A percentile compares a stretch with the other conserved stretches of the same genome.
Evolutionary conservation across 1,140 invertebrate genomes (phyloP).

Genomic region (Gryon sp.): DNA sequence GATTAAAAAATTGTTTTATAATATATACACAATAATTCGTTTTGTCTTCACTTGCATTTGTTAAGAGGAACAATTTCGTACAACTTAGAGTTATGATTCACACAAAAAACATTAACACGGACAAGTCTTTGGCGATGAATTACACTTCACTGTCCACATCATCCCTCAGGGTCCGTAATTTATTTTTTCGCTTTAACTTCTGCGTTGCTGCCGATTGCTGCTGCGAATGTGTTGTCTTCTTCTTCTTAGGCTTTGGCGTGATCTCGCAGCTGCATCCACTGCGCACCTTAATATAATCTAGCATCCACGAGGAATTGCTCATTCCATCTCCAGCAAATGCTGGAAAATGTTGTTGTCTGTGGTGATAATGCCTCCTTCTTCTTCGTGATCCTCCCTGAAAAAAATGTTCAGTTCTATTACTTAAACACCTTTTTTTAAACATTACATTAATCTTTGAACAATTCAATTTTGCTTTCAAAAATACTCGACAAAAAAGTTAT

Average conservation of each 20-base stretch:
- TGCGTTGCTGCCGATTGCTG: constrained; percentile 42
- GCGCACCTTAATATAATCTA: constrained; percentile 90
- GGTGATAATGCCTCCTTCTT: constrained; percentile 72
- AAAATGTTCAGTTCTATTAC: not conserved
- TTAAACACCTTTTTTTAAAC: too few relatives aligned
- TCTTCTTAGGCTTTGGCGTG: constrained; percentile 77
- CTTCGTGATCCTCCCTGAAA: constrained; percentile 68
- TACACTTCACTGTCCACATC: constrained; percentile 49
- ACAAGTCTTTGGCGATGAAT: constrained; percentile 30
- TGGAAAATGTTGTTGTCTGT: constrained; percentile 78
- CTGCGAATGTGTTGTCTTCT: constrained; percentile 58
- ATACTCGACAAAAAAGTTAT: too few relatives aligned
- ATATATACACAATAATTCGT: too few relatives aligned
- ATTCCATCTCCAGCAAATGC: constrained; percentile 77
- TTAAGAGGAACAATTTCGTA: constrained; percentile 21
- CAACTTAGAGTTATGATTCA: not conserved
- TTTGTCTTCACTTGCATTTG: constrained; percentile 30
- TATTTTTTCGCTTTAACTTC: constrained; percentile 72
- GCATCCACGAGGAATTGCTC: constrained; percentile 81
- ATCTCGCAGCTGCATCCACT: constrained; percentile 91
- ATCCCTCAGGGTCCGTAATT: constrained; percentile 59
- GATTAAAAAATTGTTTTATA: too few relatives aligned
- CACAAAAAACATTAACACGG: constrained; percentile 1
- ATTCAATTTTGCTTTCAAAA: too few relatives aligned
- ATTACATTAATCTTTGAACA: too few relatives aligned